Conservation (phyloP, 2,797 vertebrate genomes). For the Cyprinodon diabolis region DNA sequence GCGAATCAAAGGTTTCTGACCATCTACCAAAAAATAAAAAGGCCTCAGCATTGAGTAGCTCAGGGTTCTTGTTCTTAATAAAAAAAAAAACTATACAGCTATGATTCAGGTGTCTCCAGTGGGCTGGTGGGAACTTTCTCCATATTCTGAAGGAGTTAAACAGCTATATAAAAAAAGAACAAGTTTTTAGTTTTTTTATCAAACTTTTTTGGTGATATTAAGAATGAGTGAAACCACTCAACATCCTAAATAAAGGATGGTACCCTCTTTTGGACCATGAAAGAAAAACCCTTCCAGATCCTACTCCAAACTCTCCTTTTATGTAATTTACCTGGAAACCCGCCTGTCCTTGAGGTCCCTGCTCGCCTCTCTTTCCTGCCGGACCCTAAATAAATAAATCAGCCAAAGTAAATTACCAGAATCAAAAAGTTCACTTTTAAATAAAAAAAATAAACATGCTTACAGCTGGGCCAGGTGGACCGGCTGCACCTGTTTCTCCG, state of each 20-base stretch:
- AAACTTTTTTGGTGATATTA: no score
- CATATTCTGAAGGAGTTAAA: no score
- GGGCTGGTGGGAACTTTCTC: not conserved
- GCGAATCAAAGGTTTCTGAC: not conserved
- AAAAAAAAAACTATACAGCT: no score
- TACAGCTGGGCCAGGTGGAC: constrained; percentile 90
- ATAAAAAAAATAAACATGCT: constrained; percentile 26
- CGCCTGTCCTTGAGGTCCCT: constrained; percentile 90
- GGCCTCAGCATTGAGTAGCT: no score
- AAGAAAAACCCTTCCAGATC: no score
- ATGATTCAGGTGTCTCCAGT: not conserved
- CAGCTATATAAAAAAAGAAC: no score
- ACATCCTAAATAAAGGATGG: no score
- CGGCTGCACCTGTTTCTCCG: constrained; percentile 92
- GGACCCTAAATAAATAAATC: constrained; percentile 79
- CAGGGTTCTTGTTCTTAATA: no score
- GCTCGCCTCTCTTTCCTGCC: constrained; percentile 96
- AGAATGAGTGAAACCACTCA: no score
- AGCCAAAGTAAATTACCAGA: not conserved
- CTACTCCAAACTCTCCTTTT: no score
- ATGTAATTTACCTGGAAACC: constrained; percentile 89
- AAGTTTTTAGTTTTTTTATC: no score
- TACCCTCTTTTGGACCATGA: no score
- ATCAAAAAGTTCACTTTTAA: not conserved
- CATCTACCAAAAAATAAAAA: not conserved